These are phyloP conservation scores for Scaptomyza cyrtandrae DNA, from an alignment of 2,888 invertebrate genomes.

Conservation along the genomic window DNA sequence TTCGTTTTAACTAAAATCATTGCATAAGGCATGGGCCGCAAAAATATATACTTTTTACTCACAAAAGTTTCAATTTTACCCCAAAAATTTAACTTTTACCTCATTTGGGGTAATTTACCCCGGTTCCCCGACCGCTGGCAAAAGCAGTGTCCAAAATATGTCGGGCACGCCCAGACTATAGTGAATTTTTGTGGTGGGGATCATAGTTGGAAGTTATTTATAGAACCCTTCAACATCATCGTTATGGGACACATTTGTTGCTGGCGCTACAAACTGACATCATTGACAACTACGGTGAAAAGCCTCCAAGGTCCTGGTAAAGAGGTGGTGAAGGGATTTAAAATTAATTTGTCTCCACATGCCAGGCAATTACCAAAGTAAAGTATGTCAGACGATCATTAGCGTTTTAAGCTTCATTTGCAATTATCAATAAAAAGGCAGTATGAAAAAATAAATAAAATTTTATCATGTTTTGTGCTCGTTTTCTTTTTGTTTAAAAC, in stretches of 20 bases:
- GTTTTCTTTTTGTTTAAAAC: constrained; percentile 2
- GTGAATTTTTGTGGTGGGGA: too few relatives aligned
- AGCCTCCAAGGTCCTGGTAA: not conserved
- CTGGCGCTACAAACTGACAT: constrained; percentile 12
- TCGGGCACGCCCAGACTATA: not conserved
- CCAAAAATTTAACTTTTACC: too few relatives aligned
- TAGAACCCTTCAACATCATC: constrained; percentile 32
- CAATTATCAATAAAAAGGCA: constrained; percentile 14
- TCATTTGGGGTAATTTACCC: too few relatives aligned
- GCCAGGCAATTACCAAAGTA: constrained; percentile 42
- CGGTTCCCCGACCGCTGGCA: too few relatives aligned
- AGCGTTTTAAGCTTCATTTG: not conserved
- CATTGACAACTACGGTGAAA: not conserved
- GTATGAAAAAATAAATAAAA: constrained; percentile 9
- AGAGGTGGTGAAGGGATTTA: constrained; percentile 2
- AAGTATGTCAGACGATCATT: not conserved
- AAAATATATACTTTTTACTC: too few relatives aligned
- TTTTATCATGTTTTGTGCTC: constrained; percentile 4
- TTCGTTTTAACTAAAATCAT: too few relatives aligned
- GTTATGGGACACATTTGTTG: constrained; percentile 5
- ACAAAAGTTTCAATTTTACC: too few relatives aligned
- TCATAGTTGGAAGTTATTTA: constrained; percentile 2
- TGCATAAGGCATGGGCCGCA: too few relatives aligned
- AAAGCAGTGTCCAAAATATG: not conserved
- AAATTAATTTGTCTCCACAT: constrained; percentile 44